Percentiles rank a stretch among this genome's conserved stretches.
These are phyloP conservation scores for Perca flavescens DNA, from an alignment of 2,113 vertebrate species.

Conservation along the genomic window DNA sequence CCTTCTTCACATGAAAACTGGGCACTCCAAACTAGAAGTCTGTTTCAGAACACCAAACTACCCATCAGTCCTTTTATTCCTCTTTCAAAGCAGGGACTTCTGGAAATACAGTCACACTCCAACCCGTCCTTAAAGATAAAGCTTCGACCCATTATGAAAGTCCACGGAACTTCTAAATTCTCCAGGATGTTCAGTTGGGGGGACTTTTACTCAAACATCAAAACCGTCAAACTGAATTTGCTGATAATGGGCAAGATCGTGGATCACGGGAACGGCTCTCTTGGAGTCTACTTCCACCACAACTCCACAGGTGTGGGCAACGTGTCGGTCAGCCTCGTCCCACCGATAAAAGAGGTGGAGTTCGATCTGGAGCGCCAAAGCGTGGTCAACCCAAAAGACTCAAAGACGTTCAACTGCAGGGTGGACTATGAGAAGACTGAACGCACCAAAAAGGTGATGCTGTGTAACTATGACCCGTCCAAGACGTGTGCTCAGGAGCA, in stretches of 20 bases:
- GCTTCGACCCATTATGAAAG: conserved; percentile 51
- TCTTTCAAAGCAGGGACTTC: conserved; percentile 46
- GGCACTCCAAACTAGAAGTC: conserved; percentile 46
- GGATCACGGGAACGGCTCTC: conserved; percentile 92
- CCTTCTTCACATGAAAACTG: conserved; percentile 41
- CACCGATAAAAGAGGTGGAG: conserved; percentile 88
- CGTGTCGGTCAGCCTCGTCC: conserved; percentile 92
- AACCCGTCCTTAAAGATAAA: conserved; percentile 53
- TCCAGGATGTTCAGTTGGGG: conserved; percentile 92
- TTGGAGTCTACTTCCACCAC: conserved; percentile 91
- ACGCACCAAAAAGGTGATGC: conserved; percentile 87
- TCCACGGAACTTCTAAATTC: conserved; percentile 72
- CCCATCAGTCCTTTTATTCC: conserved; percentile 68
- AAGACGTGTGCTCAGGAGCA: conserved; percentile 91
- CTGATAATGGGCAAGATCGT: conserved; percentile 93
- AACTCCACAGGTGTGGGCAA: conserved; percentile 94
- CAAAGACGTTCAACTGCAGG: conserved; percentile 93
- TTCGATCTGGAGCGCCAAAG: conserved; percentile 93
- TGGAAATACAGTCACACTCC: conserved; percentile 32
- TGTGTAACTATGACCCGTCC: conserved; percentile 91
- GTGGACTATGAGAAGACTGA: conserved; percentile 92
- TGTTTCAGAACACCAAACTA: conserved; percentile 74
- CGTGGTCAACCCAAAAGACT: conserved; percentile 92
- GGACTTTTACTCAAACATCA: conserved; percentile 95
- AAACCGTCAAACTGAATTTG: conserved; percentile 92